Evolutionary conservation across 2,113 vertebrate species (phyloP), one percentile per base, ranked within the genome.

Genomic region (Chaetorhynchus papuensis): DNA sequence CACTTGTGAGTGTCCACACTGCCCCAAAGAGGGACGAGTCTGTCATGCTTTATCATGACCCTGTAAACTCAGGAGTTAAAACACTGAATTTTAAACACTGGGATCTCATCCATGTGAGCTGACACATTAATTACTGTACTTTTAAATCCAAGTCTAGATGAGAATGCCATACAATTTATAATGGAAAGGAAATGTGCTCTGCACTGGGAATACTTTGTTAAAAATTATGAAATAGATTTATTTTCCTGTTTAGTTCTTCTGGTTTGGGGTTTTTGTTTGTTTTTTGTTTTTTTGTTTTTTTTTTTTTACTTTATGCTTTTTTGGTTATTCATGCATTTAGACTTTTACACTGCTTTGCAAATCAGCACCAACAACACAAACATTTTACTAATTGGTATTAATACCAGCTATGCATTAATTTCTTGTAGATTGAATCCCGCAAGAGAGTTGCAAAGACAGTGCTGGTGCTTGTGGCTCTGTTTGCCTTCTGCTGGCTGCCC

Each of bases 371-470:
- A 11, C n/a, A 33, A 44, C 24, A 61, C 23, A 42, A 78, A 13
- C 9, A 7, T 71, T 70, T 85, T 42, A 70, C 24, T 92, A 70
- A 81, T 49, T 71, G 52, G 28, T 49, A 26, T 47, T 96, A 90
- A 96, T 42, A 82, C 42, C 84, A 69, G 39, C n/a, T 74, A 18
- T 57, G 50, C 63, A 35, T 83, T 77, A 49, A 61, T 96, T 89
- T 90, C 72, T 92, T 15, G 21, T 85, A 98, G 98, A 98, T 98
- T 47, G 98, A 98, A 96, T 98, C 98, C 89, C 98, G 98, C 85
- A 98, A 98, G 95, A 98, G 98, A 96, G 98, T 98, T 89, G 98
- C 98, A 69, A 98, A 97, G 96, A 98, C 98, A 2, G 98, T 98
- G 14, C 71, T 98, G 94, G 98, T 98, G 81, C 96, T 98, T 45